Evolutionary conservation across 2,888 invertebrate species (phyloP), one percentile per base, ranked within the genome.

Genomic region (Ecdyonurus torrentis): DNA sequence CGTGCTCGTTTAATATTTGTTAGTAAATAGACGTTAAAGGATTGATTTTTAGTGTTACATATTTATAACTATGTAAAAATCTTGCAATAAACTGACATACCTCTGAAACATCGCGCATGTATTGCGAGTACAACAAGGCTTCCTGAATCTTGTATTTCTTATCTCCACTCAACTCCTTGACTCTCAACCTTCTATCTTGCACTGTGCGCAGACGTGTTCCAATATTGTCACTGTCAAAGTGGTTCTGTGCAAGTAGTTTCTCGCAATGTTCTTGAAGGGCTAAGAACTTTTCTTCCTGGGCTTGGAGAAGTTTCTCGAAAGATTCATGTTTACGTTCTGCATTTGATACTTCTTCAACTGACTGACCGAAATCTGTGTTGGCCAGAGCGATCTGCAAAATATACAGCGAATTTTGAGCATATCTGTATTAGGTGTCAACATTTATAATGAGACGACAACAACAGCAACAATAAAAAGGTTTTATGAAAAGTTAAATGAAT

Each of bases 301-400:
- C 88, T 18, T 84, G 84, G 5, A 97, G 82, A 0, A 96, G 77
- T 70, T 93, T 93, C 73, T 94, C 94, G 73, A 98, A 96, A 1
- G 91, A 94, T 69, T 94, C 95, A 69, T 97, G 95, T 71, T 93
- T 93, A 77, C 92, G 93, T 24, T 91, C 82, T 71, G 90, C 86
- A 55, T 86, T 87, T 69, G 91, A 89, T 0, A 97, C 94, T 72
- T 92, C 91, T 71, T 96, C 94, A 52, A 79, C 74, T 2, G 72
- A 72, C 2, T 68, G 69, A 18, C 73, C 73, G 24, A 71, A 65
- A 61, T 74, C 74, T 23, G 68, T 67, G 59, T 69, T 70, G 5
- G 69, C 66, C 37, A 76, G 65, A 23, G 72, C 71, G 22, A 71
- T 71, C 70, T 72, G 50, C 18, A 53, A 55, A n/a, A n/a, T n/a